Evolutionary conservation across 2,888 invertebrate genomes (phyloP).

Genomic region (Mesodorylaimus sp.): DNA sequence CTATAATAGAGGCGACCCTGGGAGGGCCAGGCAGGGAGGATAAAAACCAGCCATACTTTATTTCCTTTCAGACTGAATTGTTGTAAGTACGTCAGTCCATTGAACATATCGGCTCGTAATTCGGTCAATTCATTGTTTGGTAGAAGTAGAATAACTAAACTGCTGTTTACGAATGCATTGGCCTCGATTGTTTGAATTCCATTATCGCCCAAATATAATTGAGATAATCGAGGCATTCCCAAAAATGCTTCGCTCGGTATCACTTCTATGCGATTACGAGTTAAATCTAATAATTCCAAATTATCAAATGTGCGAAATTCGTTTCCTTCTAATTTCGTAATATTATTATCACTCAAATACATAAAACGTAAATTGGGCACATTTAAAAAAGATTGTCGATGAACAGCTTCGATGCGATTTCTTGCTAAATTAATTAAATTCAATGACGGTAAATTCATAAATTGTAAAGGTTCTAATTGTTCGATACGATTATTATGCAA

Average conservation of each 20-base stretch:
- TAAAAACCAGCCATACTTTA: too few species aligned
- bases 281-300: conserved; percentile 23
- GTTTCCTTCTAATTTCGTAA: conserved; percentile 14
- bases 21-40: too few species aligned
- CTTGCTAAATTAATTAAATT: conserved; percentile 25
- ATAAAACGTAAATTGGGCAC: conserved; percentile 26
- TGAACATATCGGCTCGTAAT: conserved; percentile 18
- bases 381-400: conserved; percentile 20
- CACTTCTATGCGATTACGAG: conserved; percentile 16
- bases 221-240: conserved; percentile 19
- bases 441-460: conserved; percentile 27
- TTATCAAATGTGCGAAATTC: conserved; percentile 21
- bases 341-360: conserved; percentile 24
- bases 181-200: conserved; percentile 17
- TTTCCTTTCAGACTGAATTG: conserved; percentile 27
- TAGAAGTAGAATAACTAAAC: conserved; percentile 17
- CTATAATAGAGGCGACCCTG: too few species aligned
- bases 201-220: conserved; percentile 25
- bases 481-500: conserved; percentile 23
- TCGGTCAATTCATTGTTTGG: conserved; percentile 19
- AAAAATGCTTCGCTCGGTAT: conserved; percentile 17
- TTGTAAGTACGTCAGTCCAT: conserved; percentile 20
- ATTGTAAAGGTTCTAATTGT: conserved; percentile 21
- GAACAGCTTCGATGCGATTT: conserved; percentile 20
- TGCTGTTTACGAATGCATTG: conserved; percentile 24